Percentiles rank a stretch among this genome's conserved stretches.
Evolutionary conservation across 1,140 invertebrate species (phyloP).

Genomic region (Drosophila kikkawai): DNA sequence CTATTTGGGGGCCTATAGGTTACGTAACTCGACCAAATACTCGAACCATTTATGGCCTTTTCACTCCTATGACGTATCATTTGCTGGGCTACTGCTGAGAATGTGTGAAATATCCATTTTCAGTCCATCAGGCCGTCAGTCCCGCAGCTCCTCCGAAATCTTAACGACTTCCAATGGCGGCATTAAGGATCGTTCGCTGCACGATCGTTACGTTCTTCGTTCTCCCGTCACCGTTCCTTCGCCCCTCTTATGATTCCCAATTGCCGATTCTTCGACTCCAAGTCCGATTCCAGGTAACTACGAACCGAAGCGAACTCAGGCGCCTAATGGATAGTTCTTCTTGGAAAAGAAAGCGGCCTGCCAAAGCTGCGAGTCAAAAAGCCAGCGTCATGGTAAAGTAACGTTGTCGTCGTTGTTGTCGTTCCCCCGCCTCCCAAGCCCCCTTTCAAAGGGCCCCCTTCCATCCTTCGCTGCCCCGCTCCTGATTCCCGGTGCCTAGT

Average conservation of each 20-base stretch:
- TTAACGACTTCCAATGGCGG: constrained; percentile 64
- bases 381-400: constrained; percentile 60
- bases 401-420: constrained; percentile 38
- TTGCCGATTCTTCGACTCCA: constrained; percentile 38
- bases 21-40: constrained; percentile 1
- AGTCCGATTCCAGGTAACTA: constrained; percentile 59
- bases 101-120: constrained; percentile 43
- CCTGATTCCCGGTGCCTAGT: background rate
- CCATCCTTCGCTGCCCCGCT: constrained; percentile 4
- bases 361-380: constrained; percentile 56
- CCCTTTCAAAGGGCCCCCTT: background rate
- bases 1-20: background rate
- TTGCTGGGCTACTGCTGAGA: constrained; percentile 32
- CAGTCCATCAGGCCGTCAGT: constrained; percentile 17
- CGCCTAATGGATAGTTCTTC: constrained; percentile 81
- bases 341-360: constrained; percentile 80
- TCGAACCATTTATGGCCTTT: background rate
- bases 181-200: constrained; percentile 49
- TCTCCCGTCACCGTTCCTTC: background rate
- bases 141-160: background rate
- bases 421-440: background rate
- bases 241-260: constrained; percentile 24
- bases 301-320: constrained; percentile 70
- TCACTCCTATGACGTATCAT: constrained; percentile 15
- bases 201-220: constrained; percentile 35